Percentiles rank a stretch among this genome's conserved stretches.
Conservation (phyloP, 2,113 vertebrate species). For the Petroica traversi region DNA sequence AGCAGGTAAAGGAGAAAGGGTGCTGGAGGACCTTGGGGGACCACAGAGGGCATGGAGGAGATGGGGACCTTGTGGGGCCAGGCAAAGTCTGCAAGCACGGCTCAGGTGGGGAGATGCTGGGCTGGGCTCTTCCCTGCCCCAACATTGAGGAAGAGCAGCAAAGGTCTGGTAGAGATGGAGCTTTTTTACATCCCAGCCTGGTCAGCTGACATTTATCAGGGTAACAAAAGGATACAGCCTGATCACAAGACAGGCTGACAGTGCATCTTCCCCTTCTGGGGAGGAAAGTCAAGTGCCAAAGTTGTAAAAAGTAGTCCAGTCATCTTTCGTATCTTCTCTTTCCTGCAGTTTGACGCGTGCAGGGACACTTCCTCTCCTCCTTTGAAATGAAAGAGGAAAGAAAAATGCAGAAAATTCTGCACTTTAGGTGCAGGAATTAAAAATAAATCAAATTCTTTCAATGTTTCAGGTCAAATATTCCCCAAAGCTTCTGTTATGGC, state of each 20-base stretch:
- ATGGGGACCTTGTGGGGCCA: background rate
- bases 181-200: background rate
- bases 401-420: background rate
- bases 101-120: background rate
- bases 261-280: conserved; percentile 31
- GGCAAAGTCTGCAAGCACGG: background rate
- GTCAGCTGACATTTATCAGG: conserved; percentile 21
- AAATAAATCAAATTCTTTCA: background rate
- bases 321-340: background rate
- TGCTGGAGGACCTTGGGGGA: background rate
- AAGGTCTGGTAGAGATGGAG: background rate
- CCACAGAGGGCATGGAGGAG: background rate
- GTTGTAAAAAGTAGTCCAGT: conserved; percentile 21
- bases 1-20: background rate
- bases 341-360: background rate
- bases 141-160: background rate
- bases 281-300: conserved; percentile 9
- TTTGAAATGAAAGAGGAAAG: background rate
- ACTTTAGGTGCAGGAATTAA: background rate
- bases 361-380: background rate
- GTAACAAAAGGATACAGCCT: conserved; percentile 42
- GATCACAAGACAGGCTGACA: conserved; percentile 45
- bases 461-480: background rate
- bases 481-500: background rate
- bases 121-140: background rate